Base-by-base conservation (phyloP, 2,113 vertebrate genomes). In the Opisthocomus hoazin region DNA sequence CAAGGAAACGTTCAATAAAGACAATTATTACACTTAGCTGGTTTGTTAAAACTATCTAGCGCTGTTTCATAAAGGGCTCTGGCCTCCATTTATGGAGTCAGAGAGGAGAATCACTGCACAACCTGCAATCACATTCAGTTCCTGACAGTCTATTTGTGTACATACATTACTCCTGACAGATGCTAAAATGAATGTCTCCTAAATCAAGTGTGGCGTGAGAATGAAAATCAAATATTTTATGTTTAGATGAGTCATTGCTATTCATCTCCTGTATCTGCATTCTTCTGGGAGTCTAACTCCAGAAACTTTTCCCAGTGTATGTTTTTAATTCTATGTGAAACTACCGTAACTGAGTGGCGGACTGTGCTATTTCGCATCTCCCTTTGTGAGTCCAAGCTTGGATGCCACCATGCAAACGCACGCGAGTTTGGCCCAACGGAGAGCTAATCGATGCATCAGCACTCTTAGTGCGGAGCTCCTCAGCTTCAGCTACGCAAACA, bases 121-220 rank as follows among this genome's bases (percentile, higher is more conserved):
- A 30, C 65, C 7, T 13, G 75, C 89, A 82, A n/a, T 66, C 82
- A 16, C 60, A 34, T 29, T 24, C 83, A 66, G 79, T 6, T 79
- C 71, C 92, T 89, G 92, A 30, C 80, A 58, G 66, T 29, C 94
- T 66, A 11, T 88, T 78, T 93, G 90, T 73, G 89, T 75, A 60
- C 61, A 15, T 24, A 83, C 92, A 17, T 58, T 17, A 26, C 87
- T 76, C 75, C 24, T 63, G 89, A 46, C 79, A 90, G 89, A 41
- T 58, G 90, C 66, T 61, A 71, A 78, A 83, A 48, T 10, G 58
- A 83, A 24, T 46, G 36, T 57, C 80, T 95, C 89, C 92, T 39
- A 50, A 78, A 58, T 41, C 71, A 90, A 90, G 15, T 1, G 73
- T 77, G 37, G 77, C 4, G 48, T 43, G 77, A 75, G 71, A 77